Conservation (phyloP, 2,113 vertebrate species). For the Cheirogaleus medius region DNA sequence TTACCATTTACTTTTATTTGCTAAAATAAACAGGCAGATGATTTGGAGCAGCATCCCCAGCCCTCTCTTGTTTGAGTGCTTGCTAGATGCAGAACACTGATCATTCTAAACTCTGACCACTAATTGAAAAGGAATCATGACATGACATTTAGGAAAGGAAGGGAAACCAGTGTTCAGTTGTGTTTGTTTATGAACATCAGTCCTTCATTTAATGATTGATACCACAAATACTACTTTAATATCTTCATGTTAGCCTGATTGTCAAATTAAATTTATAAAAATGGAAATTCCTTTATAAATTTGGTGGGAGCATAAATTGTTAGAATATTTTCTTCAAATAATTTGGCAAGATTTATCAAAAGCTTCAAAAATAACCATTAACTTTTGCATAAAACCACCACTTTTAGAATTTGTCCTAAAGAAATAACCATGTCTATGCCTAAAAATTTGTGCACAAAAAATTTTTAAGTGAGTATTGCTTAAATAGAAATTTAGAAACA, state of each 20-base stretch:
- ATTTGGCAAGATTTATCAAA: conserved; percentile 20
- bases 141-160: background rate
- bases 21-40: background rate
- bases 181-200: background rate
- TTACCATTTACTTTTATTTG: background rate
- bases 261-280: conserved; percentile 18
- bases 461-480: background rate
- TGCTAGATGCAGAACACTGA: background rate
- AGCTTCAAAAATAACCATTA: background rate
- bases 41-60: background rate
- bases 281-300: background rate
- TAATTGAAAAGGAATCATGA: background rate
- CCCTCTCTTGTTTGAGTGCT: background rate
- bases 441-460: background rate
- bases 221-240: background rate
- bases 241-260: conserved; percentile 27
- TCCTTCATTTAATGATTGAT: background rate
- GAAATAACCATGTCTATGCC: background rate
- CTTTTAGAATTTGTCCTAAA: background rate
- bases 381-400: background rate
- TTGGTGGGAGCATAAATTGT: background rate
- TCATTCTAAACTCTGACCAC: background rate
- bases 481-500: background rate
- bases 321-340: background rate
- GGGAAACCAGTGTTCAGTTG: background rate